Conservation (phyloP, 37 sponge, comb jelly and placozoan genomes). For the Halisarca cf. caerulea region DNA sequence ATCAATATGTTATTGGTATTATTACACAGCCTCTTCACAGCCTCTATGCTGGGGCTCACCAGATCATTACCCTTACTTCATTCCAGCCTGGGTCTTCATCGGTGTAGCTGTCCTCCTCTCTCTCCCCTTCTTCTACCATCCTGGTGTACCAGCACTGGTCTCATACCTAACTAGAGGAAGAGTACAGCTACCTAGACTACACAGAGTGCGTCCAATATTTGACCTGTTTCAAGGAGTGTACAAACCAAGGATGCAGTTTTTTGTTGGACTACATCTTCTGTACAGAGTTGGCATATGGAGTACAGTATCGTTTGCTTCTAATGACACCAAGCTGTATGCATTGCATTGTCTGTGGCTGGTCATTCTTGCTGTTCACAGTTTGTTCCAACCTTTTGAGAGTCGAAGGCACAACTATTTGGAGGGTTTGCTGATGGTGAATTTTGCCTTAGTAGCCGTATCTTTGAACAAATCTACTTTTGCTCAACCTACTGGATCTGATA, state of each 20-base stretch:
- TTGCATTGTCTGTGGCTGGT: not conserved
- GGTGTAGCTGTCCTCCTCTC: not conserved
- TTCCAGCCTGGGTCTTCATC: not conserved
- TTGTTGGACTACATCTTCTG: conserved; percentile 11
- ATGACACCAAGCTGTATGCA: not conserved
- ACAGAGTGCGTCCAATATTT: not conserved
- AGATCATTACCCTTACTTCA: not conserved
- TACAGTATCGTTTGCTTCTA: not conserved
- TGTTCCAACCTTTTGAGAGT: conserved; percentile 13
- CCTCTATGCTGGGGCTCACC: not conserved
- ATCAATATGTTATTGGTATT: too few relatives aligned
- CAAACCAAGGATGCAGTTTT: conserved; percentile 2
- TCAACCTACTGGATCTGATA: too few relatives aligned
- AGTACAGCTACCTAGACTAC: not conserved
- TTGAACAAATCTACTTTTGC: too few relatives aligned
- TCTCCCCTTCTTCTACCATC: not conserved
- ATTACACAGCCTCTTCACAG: too few relatives aligned
- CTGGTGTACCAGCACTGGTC: not conserved
- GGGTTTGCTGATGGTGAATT: not conserved
- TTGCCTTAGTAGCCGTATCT: too few relatives aligned
- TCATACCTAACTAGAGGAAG: not conserved
- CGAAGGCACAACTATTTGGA: conserved; percentile 21
- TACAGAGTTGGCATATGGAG: not conserved
- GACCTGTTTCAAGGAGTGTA: conserved; percentile 19
- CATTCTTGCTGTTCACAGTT: not conserved